Conservation (phyloP, 2,113 vertebrate genomes). For the Felis chaus region DNA sequence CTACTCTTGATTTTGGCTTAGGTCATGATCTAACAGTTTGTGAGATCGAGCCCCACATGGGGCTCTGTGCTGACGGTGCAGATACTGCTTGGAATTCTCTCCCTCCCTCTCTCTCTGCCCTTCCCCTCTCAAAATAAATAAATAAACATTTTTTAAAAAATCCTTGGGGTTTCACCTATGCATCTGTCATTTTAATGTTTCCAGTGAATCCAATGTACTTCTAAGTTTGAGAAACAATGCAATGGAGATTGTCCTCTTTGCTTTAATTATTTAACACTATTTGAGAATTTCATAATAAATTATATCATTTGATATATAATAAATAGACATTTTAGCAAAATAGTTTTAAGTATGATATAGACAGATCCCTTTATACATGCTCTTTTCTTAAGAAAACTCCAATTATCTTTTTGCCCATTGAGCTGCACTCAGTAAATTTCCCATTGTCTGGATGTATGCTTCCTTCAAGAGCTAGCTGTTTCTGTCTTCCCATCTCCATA, state of each 20-base stretch:
- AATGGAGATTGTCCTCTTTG: not conserved
- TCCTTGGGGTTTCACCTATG: not conserved
- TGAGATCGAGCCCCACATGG: too few relatives aligned
- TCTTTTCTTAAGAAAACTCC: not conserved
- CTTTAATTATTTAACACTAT: not conserved
- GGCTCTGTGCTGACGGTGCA: too few relatives aligned
- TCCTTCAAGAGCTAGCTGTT: not conserved
- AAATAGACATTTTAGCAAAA: not conserved
- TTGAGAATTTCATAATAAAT: not conserved
- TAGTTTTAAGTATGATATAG: not conserved
- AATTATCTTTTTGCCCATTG: not conserved
- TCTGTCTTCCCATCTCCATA: constrained; percentile 27
- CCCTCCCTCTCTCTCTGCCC: too few relatives aligned
- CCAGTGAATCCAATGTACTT: not conserved
- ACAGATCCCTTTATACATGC: not conserved
- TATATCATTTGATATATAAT: not conserved
- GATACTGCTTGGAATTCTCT: too few relatives aligned
- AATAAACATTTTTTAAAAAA: not conserved
- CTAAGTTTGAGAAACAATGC: not conserved
- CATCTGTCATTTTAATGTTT: not conserved
- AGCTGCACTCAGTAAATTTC: not conserved
- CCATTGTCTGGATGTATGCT: not conserved
- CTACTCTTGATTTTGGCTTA: too few relatives aligned
- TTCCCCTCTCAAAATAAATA: too few relatives aligned
- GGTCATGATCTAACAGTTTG: too few relatives aligned